Evolutionary conservation across 2,797 vertebrate genomes (phyloP).

Genomic region (Mastacembelus armatus): DNA sequence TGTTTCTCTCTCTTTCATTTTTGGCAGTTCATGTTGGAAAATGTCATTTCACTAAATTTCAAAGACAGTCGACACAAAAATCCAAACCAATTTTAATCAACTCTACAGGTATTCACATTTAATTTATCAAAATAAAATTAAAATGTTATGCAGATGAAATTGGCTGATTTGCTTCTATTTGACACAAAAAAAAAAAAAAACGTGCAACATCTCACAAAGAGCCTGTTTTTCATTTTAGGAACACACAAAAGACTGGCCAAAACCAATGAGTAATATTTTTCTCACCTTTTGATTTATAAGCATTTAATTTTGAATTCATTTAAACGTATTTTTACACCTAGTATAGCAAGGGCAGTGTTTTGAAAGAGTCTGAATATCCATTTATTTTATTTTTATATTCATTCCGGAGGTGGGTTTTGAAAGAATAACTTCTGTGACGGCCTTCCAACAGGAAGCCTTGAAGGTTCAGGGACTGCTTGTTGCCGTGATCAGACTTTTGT

Average conservation of each 20-base stretch:
- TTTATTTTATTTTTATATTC: conserved; percentile 55
- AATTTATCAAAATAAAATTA: conserved; percentile 17
- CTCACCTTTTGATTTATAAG: conserved; percentile 47
- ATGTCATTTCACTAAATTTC: conserved; percentile 21
- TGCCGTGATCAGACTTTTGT: conserved; percentile 43
- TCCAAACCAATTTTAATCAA: conserved; percentile 18
- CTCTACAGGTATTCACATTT: not conserved
- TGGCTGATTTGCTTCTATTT: conserved; percentile 22
- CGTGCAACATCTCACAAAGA: conserved; percentile 21
- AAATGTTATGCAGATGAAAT: conserved; percentile 27
- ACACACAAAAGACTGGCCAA: conserved; percentile 33
- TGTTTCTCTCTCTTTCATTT: not conserved
- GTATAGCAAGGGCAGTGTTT: conserved; percentile 67
- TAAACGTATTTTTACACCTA: conserved; percentile 45
- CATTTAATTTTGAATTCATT: conserved; percentile 57
- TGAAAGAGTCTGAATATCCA: conserved; percentile 58
- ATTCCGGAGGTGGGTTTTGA: conserved; percentile 59
- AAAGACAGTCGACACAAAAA: conserved; percentile 12
- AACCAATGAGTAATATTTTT: conserved; percentile 36
- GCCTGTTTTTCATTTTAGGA: conserved; percentile 26
- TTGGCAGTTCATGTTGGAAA: conserved; percentile 1
- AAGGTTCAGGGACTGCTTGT: conserved; percentile 65
- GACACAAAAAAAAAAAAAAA: conserved; percentile 38
- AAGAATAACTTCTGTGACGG: conserved; percentile 58
- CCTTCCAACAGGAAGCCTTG: conserved; percentile 66